Evolutionary conservation across 2,888 invertebrate species (phyloP).

Genomic region (Aspidapion aeneum): DNA sequence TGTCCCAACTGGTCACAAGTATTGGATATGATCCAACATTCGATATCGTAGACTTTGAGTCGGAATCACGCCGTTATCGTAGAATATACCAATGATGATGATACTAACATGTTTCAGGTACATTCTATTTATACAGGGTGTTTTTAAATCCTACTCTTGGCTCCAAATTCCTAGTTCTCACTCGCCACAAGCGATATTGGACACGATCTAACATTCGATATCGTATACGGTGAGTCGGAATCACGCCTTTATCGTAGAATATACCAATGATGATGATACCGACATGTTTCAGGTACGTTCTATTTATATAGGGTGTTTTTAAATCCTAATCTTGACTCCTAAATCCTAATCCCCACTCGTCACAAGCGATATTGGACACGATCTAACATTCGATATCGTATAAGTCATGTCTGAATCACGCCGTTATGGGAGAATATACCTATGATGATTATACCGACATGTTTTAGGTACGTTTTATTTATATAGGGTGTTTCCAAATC

Average conservation of each 20-base stretch:
- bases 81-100: slow-evolving; percentile 92
- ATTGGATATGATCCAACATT: slow-evolving; percentile 93
- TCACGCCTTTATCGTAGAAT: slow-evolving; percentile 98
- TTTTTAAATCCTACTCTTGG: no score
- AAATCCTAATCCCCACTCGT: no score
- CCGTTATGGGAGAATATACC: no score
- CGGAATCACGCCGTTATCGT: slow-evolving; percentile 97
- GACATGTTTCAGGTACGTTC: slow-evolving; percentile 97
- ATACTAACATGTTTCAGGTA: slow-evolving; percentile 99
- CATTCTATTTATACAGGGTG: background rate
- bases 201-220: slow-evolving; percentile 92
- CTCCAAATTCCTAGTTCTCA: no score
- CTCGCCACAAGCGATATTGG: slow-evolving; percentile 91
- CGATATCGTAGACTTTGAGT: slow-evolving; percentile 94
- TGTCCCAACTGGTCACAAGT: no score
- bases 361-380: no score
- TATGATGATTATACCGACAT: no score
- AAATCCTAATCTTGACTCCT: no score
- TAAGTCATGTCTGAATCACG: no score
- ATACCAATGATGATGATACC: slow-evolving; percentile 90
- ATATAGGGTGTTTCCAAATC: no score
- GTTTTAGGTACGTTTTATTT: no score
- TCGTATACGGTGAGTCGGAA: slow-evolving; percentile 95
- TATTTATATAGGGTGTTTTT: background rate
- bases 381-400: no score